Percentiles rank a stretch among this genome's conserved stretches.
These are phyloP conservation scores for Lophotis ruficrista DNA, from an alignment of 2,113 vertebrate species.

Conservation along the genomic window DNA sequence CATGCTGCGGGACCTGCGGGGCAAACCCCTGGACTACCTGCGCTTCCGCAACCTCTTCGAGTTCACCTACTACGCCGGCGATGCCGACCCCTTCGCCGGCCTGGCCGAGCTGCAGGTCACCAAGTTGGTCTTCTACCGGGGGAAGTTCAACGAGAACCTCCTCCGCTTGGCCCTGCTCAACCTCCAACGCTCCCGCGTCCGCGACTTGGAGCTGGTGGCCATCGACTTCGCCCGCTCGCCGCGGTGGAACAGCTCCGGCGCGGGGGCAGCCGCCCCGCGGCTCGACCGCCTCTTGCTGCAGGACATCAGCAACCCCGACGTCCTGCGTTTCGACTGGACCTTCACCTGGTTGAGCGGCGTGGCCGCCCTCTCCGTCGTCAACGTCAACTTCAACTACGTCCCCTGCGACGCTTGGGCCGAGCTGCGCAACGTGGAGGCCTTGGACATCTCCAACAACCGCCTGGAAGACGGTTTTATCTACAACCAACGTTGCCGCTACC, in stretches of 20 bases:
- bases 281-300: slow-evolving; percentile 75
- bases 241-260: slow-evolving; percentile 37
- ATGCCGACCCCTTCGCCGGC: slow-evolving; percentile 74
- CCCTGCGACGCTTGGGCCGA: slow-evolving; percentile 83
- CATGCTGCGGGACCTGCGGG: slow-evolving; percentile 78
- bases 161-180: slow-evolving; percentile 78
- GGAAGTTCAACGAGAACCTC: slow-evolving; percentile 86
- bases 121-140: slow-evolving; percentile 79
- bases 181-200: slow-evolving; percentile 65
- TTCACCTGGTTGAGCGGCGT: slow-evolving; percentile 84
- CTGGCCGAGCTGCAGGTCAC: slow-evolving; percentile 54
- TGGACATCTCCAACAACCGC: slow-evolving; percentile 79
- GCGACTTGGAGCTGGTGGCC: slow-evolving; percentile 72
- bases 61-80: slow-evolving; percentile 78
- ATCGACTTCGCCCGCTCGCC: slow-evolving; percentile 85
- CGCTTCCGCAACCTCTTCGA: slow-evolving; percentile 86
- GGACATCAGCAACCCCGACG: slow-evolving; percentile 86
- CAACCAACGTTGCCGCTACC: slow-evolving; percentile 76
- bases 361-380: slow-evolving; percentile 70
- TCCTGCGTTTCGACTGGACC: slow-evolving; percentile 85
- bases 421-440: slow-evolving; percentile 64
- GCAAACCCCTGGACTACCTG: slow-evolving; percentile 70
- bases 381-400: slow-evolving; percentile 82
- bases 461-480: slow-evolving; percentile 68
- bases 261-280: slow-evolving; percentile 62